Evolutionary conservation across 2,888 invertebrate species (phyloP).

Genomic region (Morpho achilles): DNA sequence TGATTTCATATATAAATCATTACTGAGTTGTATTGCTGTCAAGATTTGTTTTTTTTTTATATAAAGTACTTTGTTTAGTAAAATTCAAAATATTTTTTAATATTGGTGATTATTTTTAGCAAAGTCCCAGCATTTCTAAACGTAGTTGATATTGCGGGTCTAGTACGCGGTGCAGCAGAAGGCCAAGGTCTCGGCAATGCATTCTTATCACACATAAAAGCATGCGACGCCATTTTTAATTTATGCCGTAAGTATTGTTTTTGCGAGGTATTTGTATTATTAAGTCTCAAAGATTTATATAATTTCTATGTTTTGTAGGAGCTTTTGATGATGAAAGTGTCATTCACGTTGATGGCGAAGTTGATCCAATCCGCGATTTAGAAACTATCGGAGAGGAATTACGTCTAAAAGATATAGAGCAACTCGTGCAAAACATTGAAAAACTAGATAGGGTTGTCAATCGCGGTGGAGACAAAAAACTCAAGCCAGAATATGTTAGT

Average conservation of each 20-base stretch:
- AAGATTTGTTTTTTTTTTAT: no score
- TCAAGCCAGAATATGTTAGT: slow-evolving; percentile 96
- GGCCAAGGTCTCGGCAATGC: slow-evolving; percentile 99
- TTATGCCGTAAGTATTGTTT: slow-evolving; percentile 89
- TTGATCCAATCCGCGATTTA: slow-evolving; percentile 97
- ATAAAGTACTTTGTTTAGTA: no score
- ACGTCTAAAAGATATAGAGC: slow-evolving; percentile 95
- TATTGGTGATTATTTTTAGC: slow-evolving; percentile 63
- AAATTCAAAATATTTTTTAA: no score
- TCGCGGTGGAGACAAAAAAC: slow-evolving; percentile 94
- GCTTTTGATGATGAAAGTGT: slow-evolving; percentile 99
- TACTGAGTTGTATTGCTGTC: no score
- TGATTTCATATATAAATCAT: no score
- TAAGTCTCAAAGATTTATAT: no score
- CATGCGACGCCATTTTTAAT: slow-evolving; percentile 99
- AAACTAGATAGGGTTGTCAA: slow-evolving; percentile 90
- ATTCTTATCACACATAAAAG: slow-evolving; percentile 98
- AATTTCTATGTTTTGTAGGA: slow-evolving; percentile 74
- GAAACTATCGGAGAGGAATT: slow-evolving; percentile 98
- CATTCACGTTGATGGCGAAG: slow-evolving; percentile 98
- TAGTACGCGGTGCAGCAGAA: slow-evolving; percentile 98
- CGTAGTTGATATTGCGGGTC: slow-evolving; percentile 98
- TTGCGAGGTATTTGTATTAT: no score
- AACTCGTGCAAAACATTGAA: slow-evolving; percentile 88
- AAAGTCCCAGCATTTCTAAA: slow-evolving; percentile 99